Conservation (phyloP, 1,140 invertebrate genomes). For the Micrasema longulum region DNA sequence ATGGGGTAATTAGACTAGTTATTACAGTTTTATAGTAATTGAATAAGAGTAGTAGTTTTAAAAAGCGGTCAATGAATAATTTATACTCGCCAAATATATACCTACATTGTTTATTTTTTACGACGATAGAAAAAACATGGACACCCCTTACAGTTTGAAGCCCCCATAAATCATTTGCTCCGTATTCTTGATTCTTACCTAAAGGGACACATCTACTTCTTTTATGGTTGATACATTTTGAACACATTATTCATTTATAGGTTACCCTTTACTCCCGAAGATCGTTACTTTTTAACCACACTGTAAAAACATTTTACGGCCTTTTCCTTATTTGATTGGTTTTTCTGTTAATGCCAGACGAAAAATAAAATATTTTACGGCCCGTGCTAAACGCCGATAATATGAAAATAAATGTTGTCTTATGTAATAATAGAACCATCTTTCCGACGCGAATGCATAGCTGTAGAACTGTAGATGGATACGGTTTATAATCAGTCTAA, state of each 20-base stretch:
- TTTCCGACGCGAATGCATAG: background rate
- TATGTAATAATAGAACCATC: constrained; percentile 14
- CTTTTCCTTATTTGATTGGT: constrained; percentile 55
- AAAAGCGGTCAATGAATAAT: too few species aligned
- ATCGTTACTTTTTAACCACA: constrained; percentile 55
- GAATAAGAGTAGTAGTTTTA: too few species aligned
- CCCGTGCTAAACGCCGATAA: constrained; percentile 19
- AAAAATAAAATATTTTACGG: constrained; percentile 42
- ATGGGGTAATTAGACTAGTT: too few species aligned
- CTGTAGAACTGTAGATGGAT: background rate
- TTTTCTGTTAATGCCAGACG: constrained; percentile 44
- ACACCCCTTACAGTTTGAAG: constrained; percentile 36
- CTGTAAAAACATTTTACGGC: constrained; percentile 54
- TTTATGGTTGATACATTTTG: constrained; percentile 54
- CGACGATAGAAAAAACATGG: constrained; percentile 1
- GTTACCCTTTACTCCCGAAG: constrained; percentile 52
- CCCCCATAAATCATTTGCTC: constrained; percentile 52
- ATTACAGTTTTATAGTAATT: too few species aligned
- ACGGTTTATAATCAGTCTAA: background rate
- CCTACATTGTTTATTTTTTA: too few species aligned
- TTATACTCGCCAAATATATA: too few species aligned
- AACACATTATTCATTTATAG: constrained; percentile 53
- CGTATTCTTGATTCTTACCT: constrained; percentile 53
- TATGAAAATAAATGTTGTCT: constrained; percentile 24
- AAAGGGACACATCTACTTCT: constrained; percentile 45